A percentile compares a stretch with the other conserved stretches of the same genome.
Evolutionary conservation across 2,888 invertebrate genomes (phyloP).

Genomic region (Mylabris sibirica): DNA sequence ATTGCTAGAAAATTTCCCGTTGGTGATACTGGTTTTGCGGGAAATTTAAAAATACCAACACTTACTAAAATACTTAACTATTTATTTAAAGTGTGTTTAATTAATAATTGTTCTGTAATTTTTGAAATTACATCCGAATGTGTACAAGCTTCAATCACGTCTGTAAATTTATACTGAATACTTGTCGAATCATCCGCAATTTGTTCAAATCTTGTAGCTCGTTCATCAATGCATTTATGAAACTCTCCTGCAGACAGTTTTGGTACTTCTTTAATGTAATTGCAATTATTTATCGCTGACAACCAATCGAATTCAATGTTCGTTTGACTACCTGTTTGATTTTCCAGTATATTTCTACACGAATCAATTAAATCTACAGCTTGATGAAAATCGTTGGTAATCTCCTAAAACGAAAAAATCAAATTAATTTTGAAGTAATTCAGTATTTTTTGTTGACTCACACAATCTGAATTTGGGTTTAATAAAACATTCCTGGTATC

Average conservation of each 20-base stretch:
- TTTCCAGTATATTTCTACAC: constrained; percentile 33
- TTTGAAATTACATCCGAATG: constrained; percentile 67
- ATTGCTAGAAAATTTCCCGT: neutral
- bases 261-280: constrained; percentile 40
- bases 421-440: constrained; percentile 11
- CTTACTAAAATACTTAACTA: neutral
- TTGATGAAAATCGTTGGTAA: constrained; percentile 23
- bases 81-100: constrained; percentile 20
- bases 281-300: constrained; percentile 28
- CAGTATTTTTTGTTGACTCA: constrained; percentile 21
- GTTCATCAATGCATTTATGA: constrained; percentile 44
- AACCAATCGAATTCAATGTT: constrained; percentile 8
- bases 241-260: constrained; percentile 43
- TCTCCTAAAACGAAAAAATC: constrained; percentile 32
- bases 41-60: neutral
- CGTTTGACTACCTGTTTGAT: constrained; percentile 16
- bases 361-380: constrained; percentile 37
- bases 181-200: neutral
- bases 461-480: constrained; percentile 73
- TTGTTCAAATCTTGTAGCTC: constrained; percentile 42
- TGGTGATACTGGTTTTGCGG: neutral
- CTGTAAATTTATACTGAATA: constrained; percentile 54
- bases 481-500: constrained; percentile 64
- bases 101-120: constrained; percentile 56
- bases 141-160: constrained; percentile 72